Evolutionary conservation across 1,140 invertebrate species (phyloP).

Genomic region (Choristoneura fumiferana): DNA sequence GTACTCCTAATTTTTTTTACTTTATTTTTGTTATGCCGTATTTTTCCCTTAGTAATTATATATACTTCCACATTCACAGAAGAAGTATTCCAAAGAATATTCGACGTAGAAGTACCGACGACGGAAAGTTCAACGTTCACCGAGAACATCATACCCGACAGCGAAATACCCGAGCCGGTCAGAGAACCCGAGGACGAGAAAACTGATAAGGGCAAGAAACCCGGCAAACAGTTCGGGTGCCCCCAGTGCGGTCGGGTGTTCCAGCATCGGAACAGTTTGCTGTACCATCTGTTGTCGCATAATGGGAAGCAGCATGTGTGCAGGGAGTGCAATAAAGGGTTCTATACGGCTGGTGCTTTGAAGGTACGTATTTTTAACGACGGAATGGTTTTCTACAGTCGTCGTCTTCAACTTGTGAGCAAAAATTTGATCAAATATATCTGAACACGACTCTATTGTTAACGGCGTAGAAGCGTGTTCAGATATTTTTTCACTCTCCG

Average conservation of each 20-base stretch:
- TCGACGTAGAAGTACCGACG: slow-evolving; percentile 62
- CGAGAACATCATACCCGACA: slow-evolving; percentile 45
- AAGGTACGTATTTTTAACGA: slow-evolving; percentile 80
- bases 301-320: slow-evolving; percentile 88
- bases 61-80: slow-evolving; percentile 38
- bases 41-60: not conserved
- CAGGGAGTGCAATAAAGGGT: slow-evolving; percentile 88
- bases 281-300: slow-evolving; percentile 91
- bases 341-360: slow-evolving; percentile 88
- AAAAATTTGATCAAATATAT: too few relatives aligned
- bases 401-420: too few relatives aligned
- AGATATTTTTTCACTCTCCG: too few relatives aligned
- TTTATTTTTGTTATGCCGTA: too few relatives aligned
- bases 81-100: slow-evolving; percentile 61
- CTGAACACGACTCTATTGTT: too few relatives aligned
- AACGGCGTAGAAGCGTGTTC: too few relatives aligned
- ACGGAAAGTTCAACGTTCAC: slow-evolving; percentile 53
- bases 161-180: slow-evolving; percentile 25
- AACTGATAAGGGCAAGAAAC: slow-evolving; percentile 27
- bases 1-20: too few relatives aligned
- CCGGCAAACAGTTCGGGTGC: slow-evolving; percentile 48
- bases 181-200: slow-evolving; percentile 39
- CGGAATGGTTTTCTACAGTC: too few relatives aligned
- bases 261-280: slow-evolving; percentile 89
- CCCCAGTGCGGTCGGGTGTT: slow-evolving; percentile 86